Evolutionary conservation across 2,888 invertebrate genomes (phyloP), one percentile per base, ranked within the genome.

Genomic region (Anorthoa munda): DNA sequence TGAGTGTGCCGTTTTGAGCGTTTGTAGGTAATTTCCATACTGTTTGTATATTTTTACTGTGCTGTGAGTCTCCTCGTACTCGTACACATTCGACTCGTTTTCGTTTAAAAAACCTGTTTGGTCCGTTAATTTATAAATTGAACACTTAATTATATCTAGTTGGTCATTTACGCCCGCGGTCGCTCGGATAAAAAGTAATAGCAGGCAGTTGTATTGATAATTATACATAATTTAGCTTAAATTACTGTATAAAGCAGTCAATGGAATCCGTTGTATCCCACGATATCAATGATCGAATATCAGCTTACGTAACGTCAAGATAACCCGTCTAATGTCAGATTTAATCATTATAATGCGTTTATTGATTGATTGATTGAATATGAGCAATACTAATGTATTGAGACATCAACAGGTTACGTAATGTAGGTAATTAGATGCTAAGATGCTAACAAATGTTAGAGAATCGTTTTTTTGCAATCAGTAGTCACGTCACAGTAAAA

Each of bases 111-210:
- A 90, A 88, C 92, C 88, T 79, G 90, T 89, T 87, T 75, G 74
- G 63, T 80, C 81, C 81, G 88, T 90, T 90, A 90, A 91, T 92
- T 90, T 91, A 91, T 90, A 90, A 91, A 92, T 92, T 93, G 90
- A 92, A 89, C 89, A 91, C 90, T 92, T 92, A 91, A 92, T 93
- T 91, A 92, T 87, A 87, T 85, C 63, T 86, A 84, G 87, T 84
- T 83, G 87, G 77, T 87, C 86, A 88, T 91, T 91, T 89, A 86
- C 87, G 88, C 89, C 85, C 85, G 88, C 86, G 82, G 90, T 85
- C 87, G 77, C 78, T 80, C 76, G 84, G 85, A 90, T 90, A 91
- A 91, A 91, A 90, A 90, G 86, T 87, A 89, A 90, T 88, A 89
- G 85, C 83, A 79, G 87, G 84, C 87, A 89, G 88, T 89, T 86